A percentile compares a stretch with the other conserved stretches of the same genome.
Evolutionary conservation across 2,888 invertebrate genomes (phyloP).

Genomic region (Rhagium mordax): DNA sequence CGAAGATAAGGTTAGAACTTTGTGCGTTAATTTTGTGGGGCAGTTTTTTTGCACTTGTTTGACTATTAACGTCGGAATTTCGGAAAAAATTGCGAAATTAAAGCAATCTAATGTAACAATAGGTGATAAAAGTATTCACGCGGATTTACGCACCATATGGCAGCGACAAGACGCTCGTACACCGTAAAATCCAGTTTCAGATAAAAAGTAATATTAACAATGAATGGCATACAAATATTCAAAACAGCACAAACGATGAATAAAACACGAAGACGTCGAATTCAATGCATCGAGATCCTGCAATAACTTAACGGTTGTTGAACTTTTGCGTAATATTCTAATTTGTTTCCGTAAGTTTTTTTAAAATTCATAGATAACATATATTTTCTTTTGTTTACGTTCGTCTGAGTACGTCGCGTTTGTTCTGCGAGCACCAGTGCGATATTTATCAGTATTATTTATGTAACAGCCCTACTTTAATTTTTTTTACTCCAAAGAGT

Average conservation of each 20-base stretch:
- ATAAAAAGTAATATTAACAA: constrained; percentile 21
- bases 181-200: constrained; percentile 25
- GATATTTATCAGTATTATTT: neutral
- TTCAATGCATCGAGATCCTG: constrained; percentile 8
- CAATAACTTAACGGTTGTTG: constrained; percentile 10
- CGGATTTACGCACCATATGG: constrained; percentile 29
- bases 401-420: neutral
- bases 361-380: neutral
- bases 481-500: no score
- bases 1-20: constrained; percentile 60
- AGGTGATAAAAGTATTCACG: neutral
- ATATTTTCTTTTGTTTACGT: neutral
- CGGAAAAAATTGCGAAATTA: neutral
- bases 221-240: neutral
- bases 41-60: no score
- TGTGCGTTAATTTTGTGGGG: no score
- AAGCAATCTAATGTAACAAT: neutral
- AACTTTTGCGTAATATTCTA: constrained; percentile 8
- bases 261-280: constrained; percentile 13
- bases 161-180: constrained; percentile 20
- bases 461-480: neutral
- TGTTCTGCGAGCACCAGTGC: neutral
- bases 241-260: constrained; percentile 2
- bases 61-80: neutral
- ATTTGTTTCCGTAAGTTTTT: neutral